These are phyloP conservation scores for Alectura lathami DNA, from an alignment of 2,113 vertebrate species.

Conservation along the genomic window DNA sequence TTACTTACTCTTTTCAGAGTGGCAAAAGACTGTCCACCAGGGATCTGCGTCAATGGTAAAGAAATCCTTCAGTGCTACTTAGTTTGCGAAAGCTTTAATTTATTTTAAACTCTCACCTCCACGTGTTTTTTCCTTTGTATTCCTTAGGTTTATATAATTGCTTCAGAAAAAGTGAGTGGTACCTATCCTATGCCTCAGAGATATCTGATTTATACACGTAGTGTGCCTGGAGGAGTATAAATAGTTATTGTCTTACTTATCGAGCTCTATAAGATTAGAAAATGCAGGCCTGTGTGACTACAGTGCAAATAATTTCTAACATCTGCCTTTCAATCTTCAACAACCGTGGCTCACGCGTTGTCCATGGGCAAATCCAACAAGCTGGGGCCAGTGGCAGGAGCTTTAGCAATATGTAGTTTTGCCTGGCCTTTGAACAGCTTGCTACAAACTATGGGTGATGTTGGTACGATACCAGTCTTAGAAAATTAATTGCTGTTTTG, in stretches of 20 bases:
- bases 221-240: not conserved
- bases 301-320: not conserved
- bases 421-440: not conserved
- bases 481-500: not conserved
- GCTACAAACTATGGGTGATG: not conserved
- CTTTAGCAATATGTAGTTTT: not conserved
- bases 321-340: not conserved
- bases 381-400: not conserved
- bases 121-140: not conserved
- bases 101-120: not conserved
- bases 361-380: not conserved
- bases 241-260: not conserved
- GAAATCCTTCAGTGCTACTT: conserved; percentile 37
- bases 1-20: conserved; percentile 25
- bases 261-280: not conserved
- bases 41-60: not conserved
- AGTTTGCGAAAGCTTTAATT: conserved; percentile 17
- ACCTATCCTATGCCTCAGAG: not conserved
- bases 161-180: not conserved
- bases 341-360: not conserved
- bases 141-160: not conserved
- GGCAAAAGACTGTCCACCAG: not conserved
- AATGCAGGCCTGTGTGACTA: not conserved
- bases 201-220: not conserved
- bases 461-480: not conserved